phyloP scores from a whole-genome alignment of 2,888 invertebrate species.

The Epistrophe eligans region DNA sequence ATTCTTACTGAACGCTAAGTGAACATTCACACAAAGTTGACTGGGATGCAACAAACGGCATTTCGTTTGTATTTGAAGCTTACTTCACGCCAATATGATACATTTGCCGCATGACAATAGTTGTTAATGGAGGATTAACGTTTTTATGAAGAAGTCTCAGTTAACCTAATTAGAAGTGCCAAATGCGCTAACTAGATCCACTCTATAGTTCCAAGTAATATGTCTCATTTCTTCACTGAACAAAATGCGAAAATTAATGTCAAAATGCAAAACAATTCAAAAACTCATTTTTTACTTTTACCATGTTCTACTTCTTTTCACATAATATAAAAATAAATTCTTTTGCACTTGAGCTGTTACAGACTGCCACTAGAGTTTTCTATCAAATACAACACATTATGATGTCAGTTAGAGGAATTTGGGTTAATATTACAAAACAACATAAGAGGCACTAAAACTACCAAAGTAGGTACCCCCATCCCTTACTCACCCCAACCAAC shows the following conservation, averaged over 20 bases:
- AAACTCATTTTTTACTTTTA: not conserved
- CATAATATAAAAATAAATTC: not conserved
- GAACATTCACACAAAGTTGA: no score
- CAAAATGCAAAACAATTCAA: not conserved
- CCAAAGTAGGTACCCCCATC: not conserved
- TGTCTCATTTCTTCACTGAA: not conserved
- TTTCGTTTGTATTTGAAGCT: not conserved
- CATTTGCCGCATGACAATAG: not conserved
- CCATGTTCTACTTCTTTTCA: not conserved
- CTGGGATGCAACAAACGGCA: not conserved
- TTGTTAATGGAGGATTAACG: not conserved
- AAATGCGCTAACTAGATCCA: not conserved
- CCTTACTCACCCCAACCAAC: not conserved
- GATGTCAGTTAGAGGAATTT: not conserved
- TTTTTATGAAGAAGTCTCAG: not conserved
- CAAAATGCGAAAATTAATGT: not conserved
- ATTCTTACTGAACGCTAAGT: no score
- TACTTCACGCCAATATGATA: not conserved
- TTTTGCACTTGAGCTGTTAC: not conserved
- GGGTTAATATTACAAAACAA: conserved; percentile 1
- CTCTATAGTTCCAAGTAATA: not conserved
- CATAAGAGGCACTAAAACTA: not conserved
- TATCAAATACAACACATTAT: conserved; percentile 2
- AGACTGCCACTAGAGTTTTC: not conserved
- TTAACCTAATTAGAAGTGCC: not conserved